These are phyloP conservation scores for Germaria angustata DNA, from an alignment of 2,888 invertebrate species.

Conservation along the genomic window DNA sequence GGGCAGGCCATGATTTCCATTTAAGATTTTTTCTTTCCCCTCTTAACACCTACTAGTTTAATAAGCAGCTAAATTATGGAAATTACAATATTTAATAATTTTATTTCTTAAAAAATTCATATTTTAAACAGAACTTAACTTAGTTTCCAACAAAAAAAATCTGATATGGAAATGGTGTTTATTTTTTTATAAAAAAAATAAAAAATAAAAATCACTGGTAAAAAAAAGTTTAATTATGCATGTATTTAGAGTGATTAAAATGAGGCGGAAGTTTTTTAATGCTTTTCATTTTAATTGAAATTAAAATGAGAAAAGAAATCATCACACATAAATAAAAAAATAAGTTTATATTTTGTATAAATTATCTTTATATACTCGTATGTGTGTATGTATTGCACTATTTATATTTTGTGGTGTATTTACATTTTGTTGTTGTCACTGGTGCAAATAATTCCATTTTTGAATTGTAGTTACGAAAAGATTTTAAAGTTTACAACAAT, in stretches of 20 bases:
- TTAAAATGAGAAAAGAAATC: constrained; percentile 3
- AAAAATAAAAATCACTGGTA: constrained; percentile 6
- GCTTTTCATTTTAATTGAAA: constrained; percentile 50
- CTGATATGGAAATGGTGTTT: constrained; percentile 35
- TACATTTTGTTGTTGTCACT: constrained; percentile 35
- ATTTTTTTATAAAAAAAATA: neutral
- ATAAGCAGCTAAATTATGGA: too few relatives aligned
- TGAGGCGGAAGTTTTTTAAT: constrained; percentile 70
- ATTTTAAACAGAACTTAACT: too few relatives aligned
- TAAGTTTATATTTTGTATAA: neutral
- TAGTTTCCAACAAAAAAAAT: neutral
- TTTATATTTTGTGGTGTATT: constrained; percentile 33
- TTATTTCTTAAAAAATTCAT: too few relatives aligned
- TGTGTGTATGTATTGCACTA: too few relatives aligned
- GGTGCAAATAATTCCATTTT: constrained; percentile 47
- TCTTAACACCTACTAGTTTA: too few relatives aligned
- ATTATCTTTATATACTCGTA: constrained; percentile 7
- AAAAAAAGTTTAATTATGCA: constrained; percentile 29
- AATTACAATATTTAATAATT: too few relatives aligned
- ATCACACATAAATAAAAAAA: constrained; percentile 68
- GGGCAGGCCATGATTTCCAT: too few relatives aligned
- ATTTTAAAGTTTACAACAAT: neutral
- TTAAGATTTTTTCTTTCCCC: too few relatives aligned
- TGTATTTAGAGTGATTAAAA: constrained; percentile 23
- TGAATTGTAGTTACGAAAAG: neutral